Evolutionary conservation across 2,888 invertebrate genomes (phyloP).

Genomic region (Pseudolycoriella hygida): DNA sequence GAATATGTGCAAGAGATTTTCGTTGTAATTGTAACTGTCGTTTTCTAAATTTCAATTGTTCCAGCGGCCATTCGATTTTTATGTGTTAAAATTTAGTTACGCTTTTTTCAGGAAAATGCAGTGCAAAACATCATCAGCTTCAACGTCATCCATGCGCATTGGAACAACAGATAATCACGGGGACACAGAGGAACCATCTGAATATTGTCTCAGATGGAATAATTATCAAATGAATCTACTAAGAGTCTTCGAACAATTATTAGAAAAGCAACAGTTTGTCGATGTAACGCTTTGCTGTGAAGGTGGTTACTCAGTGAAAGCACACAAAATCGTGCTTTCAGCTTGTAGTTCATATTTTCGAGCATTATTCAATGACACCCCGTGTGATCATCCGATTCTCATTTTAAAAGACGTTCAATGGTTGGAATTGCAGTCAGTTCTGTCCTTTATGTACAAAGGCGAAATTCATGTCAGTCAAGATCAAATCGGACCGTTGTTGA

Average conservation of each 20-base stretch:
- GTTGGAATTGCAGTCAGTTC: conserved; percentile 74
- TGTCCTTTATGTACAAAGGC: conserved; percentile 93
- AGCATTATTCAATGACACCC: conserved; percentile 75
- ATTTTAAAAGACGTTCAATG: conserved; percentile 85
- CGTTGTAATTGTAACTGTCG: no score
- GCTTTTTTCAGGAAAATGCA: no score
- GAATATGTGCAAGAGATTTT: no score
- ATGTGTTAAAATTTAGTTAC: no score
- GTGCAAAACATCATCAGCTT: no score
- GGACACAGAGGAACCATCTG: conserved; percentile 20
- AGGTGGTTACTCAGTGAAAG: conserved; percentile 66
- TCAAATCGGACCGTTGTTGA: conserved; percentile 68
- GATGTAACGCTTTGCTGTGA: conserved; percentile 86
- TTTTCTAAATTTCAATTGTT: no score
- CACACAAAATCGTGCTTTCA: conserved; percentile 84
- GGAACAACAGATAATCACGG: conserved; percentile 25
- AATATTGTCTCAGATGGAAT: conserved; percentile 86
- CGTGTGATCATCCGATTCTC: conserved; percentile 85
- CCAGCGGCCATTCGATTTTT: no score
- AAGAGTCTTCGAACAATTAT: conserved; percentile 62
- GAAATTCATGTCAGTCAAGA: conserved; percentile 89
- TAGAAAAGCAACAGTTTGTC: conserved; percentile 77
- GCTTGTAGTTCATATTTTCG: conserved; percentile 91
- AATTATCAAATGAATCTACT: conserved; percentile 82
- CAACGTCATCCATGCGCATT: no score